Percentiles rank a stretch among this genome's conserved stretches.
These are phyloP conservation scores for Poeciliopsis paucimaculata DNA, from an alignment of 2,797 vertebrate genomes.

Conservation along the genomic window DNA sequence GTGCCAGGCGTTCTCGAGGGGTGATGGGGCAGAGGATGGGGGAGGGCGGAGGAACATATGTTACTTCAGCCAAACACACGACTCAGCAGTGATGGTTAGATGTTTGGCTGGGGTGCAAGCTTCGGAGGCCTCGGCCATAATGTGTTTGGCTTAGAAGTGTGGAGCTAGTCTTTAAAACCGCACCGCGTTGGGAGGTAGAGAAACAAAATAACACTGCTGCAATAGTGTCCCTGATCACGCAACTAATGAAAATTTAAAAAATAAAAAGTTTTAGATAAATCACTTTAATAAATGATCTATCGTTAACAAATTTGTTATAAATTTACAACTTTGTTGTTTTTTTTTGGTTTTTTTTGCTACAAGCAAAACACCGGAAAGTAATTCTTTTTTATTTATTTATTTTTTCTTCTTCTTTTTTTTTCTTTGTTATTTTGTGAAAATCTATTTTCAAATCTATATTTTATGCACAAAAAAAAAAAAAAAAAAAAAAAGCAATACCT, in stretches of 20 bases:
- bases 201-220: slow-evolving; percentile 16
- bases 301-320: slow-evolving; percentile 9
- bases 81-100: slow-evolving; percentile 70
- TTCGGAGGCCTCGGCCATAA: slow-evolving; percentile 73
- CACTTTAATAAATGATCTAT: slow-evolving; percentile 20
- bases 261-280: background rate
- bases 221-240: slow-evolving; percentile 33
- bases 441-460: background rate
- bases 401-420: background rate
- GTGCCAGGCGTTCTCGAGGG: slow-evolving; percentile 59
- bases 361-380: slow-evolving; percentile 28
- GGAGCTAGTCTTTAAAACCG: slow-evolving; percentile 61
- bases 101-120: slow-evolving; percentile 70
- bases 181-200: slow-evolving; percentile 18
- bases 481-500: background rate
- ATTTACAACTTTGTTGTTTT: slow-evolving; percentile 18
- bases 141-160: slow-evolving; percentile 68
- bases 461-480: background rate
- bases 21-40: slow-evolving; percentile 9
- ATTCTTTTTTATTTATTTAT: slow-evolving; percentile 10
- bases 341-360: slow-evolving; percentile 7
- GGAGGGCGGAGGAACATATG: slow-evolving; percentile 64
- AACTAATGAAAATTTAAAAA: slow-evolving; percentile 31
- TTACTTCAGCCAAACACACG: slow-evolving; percentile 64
- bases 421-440: background rate